These are phyloP conservation scores for Gymnodraco acuticeps DNA, from an alignment of 2,797 vertebrate genomes.

Conservation along the genomic window DNA sequence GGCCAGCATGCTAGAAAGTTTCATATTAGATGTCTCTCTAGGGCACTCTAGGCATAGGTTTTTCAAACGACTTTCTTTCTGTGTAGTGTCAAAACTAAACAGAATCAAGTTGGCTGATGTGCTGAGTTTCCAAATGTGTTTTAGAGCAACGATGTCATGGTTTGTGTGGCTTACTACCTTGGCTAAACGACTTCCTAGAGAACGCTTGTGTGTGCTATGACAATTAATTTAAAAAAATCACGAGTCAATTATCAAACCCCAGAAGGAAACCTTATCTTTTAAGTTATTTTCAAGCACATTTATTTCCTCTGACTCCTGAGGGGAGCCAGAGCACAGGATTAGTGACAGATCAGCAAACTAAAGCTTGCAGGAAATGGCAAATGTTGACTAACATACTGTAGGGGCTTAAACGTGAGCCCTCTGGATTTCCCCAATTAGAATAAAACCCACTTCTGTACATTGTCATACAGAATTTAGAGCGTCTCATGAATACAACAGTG, in stretches of 20 bases:
- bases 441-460: constrained; percentile 35
- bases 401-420: constrained; percentile 45
- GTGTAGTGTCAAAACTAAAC: not conserved
- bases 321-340: constrained; percentile 47
- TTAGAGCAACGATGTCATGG: not conserved
- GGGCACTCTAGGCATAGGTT: not conserved
- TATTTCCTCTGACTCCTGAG: constrained; percentile 26
- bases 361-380: constrained; percentile 42
- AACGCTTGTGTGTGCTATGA: not conserved
- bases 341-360: constrained; percentile 46
- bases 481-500: constrained; percentile 18
- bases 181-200: not conserved
- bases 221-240: constrained; percentile 10
- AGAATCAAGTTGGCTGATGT: not conserved
- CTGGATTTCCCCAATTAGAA: constrained; percentile 21
- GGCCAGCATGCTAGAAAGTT: constrained; percentile 9
- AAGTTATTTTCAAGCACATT: not conserved
- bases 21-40: constrained; percentile 1
- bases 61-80: not conserved
- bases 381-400: constrained; percentile 44
- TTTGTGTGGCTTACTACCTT: not conserved
- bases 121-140: not conserved
- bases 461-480: constrained; percentile 27
- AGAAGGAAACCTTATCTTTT: constrained; percentile 20
- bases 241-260: constrained; percentile 5